Base-by-base conservation (phyloP, 2,113 vertebrate species). In the Malurus cyaneus region DNA sequence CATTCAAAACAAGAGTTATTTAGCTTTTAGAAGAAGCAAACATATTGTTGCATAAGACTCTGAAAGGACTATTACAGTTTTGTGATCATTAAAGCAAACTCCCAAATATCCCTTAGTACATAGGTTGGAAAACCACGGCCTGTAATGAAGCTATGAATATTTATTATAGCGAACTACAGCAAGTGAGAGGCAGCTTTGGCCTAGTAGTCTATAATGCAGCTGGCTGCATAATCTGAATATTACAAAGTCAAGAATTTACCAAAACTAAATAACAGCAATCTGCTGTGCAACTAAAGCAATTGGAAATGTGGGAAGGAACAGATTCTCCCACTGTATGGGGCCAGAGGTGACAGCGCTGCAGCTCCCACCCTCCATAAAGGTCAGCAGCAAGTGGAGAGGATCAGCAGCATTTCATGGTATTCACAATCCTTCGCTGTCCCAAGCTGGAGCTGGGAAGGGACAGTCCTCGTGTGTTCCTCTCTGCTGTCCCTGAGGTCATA, bases 1-100 rank as follows among this genome's bases (percentile, higher is more conserved):
- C 95, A 94, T 96, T 97, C 89, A 94, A 95, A 96, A 95, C 94
- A 96, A 94, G 95, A 96, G 86, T 91, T 94, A 92, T 93, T 94
- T 95, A 91, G 80, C 76, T 96, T 95, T 93, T 73, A 85, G 89
- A 94, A 80, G 82, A 54, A 92, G 79, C 41, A 93, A 93, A 94
- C 93, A 92, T 93, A 86, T 83, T 89, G 88, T 91, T 92, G 92
- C 71, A 71, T 81, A 82, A 92, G 60, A 62, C 62, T 76, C 66
- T 96, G 86, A 96, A 95, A 89, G 42, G 42, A 73, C 88, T 92
- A 70, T 94, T 93, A 89, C n/a, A 86, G n/a, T 36, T 94, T 80
- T 83, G 92, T 86, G 93, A 89, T 72, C 90, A 76, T 93, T 94
- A 94, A 95, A 95, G 77, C 69, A 95, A 92, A 91, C 62, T 77